Evolutionary conservation across 2,888 invertebrate species (phyloP).

Genomic region (Aphelenchoides bicaudatus): DNA sequence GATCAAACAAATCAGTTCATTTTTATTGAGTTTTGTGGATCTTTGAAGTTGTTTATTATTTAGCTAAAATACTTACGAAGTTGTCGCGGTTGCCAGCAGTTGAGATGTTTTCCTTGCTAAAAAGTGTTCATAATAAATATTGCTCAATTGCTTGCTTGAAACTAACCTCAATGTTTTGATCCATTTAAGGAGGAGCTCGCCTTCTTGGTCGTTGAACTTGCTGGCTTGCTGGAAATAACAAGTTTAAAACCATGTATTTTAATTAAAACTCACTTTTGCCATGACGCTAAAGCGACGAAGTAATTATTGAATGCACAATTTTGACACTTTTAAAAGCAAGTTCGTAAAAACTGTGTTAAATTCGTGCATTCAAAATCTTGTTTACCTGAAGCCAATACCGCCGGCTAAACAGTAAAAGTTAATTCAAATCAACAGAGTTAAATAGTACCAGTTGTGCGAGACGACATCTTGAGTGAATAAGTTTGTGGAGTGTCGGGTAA

Average conservation of each 20-base stretch:
- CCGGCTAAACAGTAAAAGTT: too few species aligned
- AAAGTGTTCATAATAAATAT: too few species aligned
- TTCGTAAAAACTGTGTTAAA: background rate
- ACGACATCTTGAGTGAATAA: constrained; percentile 52
- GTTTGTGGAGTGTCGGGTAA: too few species aligned
- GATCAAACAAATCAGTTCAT: too few species aligned
- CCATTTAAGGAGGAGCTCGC: constrained; percentile 87
- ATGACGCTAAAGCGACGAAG: constrained; percentile 5
- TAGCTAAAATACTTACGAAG: constrained; percentile 32
- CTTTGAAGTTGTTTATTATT: too few species aligned
- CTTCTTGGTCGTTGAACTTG: constrained; percentile 90
- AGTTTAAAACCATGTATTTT: constrained; percentile 1
- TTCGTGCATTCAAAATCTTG: constrained; percentile 39
- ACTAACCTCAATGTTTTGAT: constrained; percentile 77
- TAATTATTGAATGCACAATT: background rate
- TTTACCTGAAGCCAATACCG: constrained; percentile 56
- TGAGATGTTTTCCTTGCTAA: constrained; percentile 80
- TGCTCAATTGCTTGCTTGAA: too few species aligned
- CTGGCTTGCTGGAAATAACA: constrained; percentile 69
- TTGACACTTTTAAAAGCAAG: constrained; percentile 2
- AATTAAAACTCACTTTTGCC: constrained; percentile 21
- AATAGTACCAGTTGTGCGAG: constrained; percentile 56
- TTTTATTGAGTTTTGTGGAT: too few species aligned
- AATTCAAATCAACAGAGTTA: too few species aligned
- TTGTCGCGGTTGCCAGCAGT: constrained; percentile 81